Percentiles rank a stretch among this genome's conserved stretches.
phyloP scores from a whole-genome alignment of 2,888 invertebrate species.

The Temnothorax rugatulus region DNA sequence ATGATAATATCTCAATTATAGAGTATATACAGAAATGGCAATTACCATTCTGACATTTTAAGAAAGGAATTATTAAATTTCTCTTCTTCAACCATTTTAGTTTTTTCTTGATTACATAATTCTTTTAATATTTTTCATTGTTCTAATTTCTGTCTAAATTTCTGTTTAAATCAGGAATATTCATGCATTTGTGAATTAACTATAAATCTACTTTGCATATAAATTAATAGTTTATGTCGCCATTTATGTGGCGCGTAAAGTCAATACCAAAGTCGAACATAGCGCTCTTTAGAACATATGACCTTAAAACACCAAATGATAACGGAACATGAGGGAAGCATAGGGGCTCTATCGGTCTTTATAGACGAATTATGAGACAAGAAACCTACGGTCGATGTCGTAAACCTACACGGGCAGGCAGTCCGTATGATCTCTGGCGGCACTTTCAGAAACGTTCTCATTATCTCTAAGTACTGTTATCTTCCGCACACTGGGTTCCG shows the following conservation, averaged over 20 bases:
- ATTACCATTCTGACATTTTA: not conserved
- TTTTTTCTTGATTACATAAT: not conserved
- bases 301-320: constrained; percentile 49
- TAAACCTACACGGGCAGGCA: constrained; percentile 59
- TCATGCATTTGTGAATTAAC: not conserved
- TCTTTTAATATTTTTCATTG: not conserved
- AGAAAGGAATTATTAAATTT: not conserved
- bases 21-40: not conserved
- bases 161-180: not conserved
- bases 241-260: not conserved
- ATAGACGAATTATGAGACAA: constrained; percentile 65
- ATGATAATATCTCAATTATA: constrained; percentile 5
- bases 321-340: constrained; percentile 61
- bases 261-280: not conserved
- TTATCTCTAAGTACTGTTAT: constrained; percentile 61
- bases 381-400: constrained; percentile 63
- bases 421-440: constrained; percentile 56
- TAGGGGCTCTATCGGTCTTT: constrained; percentile 71
- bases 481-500: constrained; percentile 53
- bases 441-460: constrained; percentile 63
- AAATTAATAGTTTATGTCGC: not conserved
- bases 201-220: not conserved
- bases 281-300: not conserved
- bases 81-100: not conserved
- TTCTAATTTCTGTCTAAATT: not conserved